phyloP scores from a whole-genome alignment of 1,140 invertebrate genomes.

The Melanaphis sacchari region DNA sequence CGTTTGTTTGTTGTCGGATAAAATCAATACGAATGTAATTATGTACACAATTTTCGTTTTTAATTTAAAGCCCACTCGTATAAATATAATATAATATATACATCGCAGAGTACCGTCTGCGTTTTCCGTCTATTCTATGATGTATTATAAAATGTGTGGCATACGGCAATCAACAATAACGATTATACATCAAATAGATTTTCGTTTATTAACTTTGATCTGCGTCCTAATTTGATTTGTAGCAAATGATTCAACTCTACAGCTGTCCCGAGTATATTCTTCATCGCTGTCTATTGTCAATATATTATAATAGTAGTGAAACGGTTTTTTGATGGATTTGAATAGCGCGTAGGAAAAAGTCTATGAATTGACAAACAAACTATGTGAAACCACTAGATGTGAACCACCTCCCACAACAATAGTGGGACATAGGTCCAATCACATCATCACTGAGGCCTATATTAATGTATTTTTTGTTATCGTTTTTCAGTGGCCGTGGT shows the following conservation, averaged over 20 bases:
- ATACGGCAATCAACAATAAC: neutral
- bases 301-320: neutral
- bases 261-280: neutral
- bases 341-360: neutral
- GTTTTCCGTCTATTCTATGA: neutral
- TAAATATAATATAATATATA: neutral
- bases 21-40: constrained; percentile 54
- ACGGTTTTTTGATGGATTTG: neutral
- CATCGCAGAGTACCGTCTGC: neutral
- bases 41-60: constrained; percentile 44
- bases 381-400: neutral
- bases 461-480: neutral
- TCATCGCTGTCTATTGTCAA: neutral
- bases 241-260: neutral
- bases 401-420: neutral
- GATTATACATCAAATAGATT: neutral
- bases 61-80: neutral
- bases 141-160: neutral
- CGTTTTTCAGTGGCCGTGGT: constrained; percentile 43
- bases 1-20: constrained; percentile 44
- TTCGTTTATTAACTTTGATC: neutral
- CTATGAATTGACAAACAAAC: neutral
- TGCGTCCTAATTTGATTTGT: neutral
- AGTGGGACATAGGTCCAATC: no score
- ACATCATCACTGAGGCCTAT: neutral